Conservation (phyloP, 2,113 vertebrate species). For the Hippocampus guttulatus region DNA sequence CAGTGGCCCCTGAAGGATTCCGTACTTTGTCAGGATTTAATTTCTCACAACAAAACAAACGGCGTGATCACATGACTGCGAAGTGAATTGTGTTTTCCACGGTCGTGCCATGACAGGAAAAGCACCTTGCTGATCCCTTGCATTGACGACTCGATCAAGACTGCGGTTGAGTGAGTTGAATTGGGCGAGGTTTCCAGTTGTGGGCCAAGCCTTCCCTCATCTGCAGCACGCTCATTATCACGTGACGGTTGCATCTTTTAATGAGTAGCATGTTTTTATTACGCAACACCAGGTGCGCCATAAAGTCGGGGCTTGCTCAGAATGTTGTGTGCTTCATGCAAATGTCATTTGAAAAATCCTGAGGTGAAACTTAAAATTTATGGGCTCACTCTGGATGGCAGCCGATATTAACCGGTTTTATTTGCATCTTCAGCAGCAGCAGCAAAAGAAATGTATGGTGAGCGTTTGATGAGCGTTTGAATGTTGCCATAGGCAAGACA, state of each 20-base stretch:
- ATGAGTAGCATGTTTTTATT: not conserved
- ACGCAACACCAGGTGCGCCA: not conserved
- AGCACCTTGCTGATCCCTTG: not conserved
- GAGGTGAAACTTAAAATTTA: not conserved
- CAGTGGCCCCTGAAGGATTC: no score
- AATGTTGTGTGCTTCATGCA: not conserved
- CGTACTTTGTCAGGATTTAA: no score
- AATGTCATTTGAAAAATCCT: not conserved
- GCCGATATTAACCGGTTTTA: not conserved
- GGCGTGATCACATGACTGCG: no score
- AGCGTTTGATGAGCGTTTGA: not conserved
- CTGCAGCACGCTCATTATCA: not conserved
- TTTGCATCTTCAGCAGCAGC: not conserved
- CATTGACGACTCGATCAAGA: not conserved
- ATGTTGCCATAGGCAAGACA: not conserved
- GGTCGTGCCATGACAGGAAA: no score
- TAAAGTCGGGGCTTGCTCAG: conserved; percentile 12
- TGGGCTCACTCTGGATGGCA: not conserved
- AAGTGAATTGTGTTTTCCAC: no score
- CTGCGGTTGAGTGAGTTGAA: not conserved
- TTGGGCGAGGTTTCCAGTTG: not conserved
- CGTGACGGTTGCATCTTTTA: not conserved
- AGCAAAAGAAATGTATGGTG: not conserved
- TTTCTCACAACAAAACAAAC: no score
- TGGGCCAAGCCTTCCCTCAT: conserved; percentile 1